Percentiles rank a stretch among this genome's conserved stretches.
Conservation (phyloP, 1,140 invertebrate species). For the Myzus persicae region DNA sequence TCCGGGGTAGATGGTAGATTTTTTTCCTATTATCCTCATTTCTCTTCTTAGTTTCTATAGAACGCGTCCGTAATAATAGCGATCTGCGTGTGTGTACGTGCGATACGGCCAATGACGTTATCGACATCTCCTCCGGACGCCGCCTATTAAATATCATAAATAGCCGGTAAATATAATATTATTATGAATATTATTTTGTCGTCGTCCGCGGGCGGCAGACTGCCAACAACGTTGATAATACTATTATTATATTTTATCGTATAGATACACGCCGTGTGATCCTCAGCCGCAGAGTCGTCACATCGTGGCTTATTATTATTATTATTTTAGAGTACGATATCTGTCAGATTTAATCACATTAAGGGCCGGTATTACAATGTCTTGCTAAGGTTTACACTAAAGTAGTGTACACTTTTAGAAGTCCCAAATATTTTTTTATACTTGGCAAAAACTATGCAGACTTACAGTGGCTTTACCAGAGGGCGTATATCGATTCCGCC, state of each 20-base stretch:
- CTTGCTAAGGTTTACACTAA: too few species aligned
- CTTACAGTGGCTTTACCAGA: too few species aligned
- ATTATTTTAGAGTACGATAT: not conserved
- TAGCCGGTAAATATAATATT: not conserved
- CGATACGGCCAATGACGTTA: constrained; percentile 34
- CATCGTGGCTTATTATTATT: not conserved
- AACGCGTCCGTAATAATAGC: not conserved
- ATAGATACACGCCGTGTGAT: not conserved
- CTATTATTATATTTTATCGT: not conserved
- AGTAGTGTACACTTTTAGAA: too few species aligned
- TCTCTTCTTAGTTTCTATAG: not conserved
- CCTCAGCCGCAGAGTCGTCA: not conserved
- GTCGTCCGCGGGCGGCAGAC: not conserved
- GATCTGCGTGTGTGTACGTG: not conserved
- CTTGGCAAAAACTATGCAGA: too few species aligned
- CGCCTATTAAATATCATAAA: not conserved
- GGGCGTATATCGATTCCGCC: too few species aligned
- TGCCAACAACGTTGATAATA: not conserved
- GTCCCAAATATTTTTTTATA: too few species aligned
- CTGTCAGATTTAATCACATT: too few species aligned
- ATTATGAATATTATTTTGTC: not conserved
- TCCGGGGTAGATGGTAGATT: not conserved
- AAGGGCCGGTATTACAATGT: too few species aligned
- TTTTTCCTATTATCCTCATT: not conserved
- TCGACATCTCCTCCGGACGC: not conserved